These are phyloP conservation scores for Elmis aenea DNA, from an alignment of 2,888 invertebrate genomes.

Conservation along the genomic window DNA sequence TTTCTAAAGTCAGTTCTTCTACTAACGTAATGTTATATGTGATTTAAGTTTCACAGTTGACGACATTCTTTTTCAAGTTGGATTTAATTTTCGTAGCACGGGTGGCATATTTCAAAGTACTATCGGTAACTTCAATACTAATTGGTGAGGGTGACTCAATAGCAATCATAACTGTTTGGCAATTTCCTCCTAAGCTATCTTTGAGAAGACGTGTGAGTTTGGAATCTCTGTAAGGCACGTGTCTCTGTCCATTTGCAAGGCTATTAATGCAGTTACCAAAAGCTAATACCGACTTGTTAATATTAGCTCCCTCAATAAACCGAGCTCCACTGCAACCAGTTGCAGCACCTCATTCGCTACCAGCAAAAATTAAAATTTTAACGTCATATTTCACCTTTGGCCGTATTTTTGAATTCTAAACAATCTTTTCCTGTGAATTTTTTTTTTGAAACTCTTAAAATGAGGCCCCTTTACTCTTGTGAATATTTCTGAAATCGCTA, in stretches of 20 bases:
- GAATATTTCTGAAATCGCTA: no score
- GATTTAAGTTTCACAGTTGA: slow-evolving; percentile 63
- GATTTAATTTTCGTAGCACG: slow-evolving; percentile 78
- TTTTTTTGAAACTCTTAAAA: no score
- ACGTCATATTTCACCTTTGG: no score
- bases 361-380: no score
- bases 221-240: slow-evolving; percentile 86
- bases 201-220: slow-evolving; percentile 86
- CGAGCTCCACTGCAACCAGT: slow-evolving; percentile 77
- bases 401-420: no score
- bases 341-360: slow-evolving; percentile 85
- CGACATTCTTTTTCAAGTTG: slow-evolving; percentile 63
- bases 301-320: slow-evolving; percentile 91
- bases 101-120: slow-evolving; percentile 83
- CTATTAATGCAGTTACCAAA: slow-evolving; percentile 87
- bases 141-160: slow-evolving; percentile 76
- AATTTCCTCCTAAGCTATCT: slow-evolving; percentile 90
- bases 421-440: no score
- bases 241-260: slow-evolving; percentile 75
- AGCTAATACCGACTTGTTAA: slow-evolving; percentile 85
- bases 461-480: no score
- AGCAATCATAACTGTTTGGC: slow-evolving; percentile 91
- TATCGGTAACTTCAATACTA: slow-evolving; percentile 87
- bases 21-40: slow-evolving; percentile 68
- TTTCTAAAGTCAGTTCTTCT: slow-evolving; percentile 53